Percentiles rank a stretch among this genome's conserved stretches.
Conservation (phyloP, 2,888 invertebrate species). For the Drosophila prostipennis region DNA sequence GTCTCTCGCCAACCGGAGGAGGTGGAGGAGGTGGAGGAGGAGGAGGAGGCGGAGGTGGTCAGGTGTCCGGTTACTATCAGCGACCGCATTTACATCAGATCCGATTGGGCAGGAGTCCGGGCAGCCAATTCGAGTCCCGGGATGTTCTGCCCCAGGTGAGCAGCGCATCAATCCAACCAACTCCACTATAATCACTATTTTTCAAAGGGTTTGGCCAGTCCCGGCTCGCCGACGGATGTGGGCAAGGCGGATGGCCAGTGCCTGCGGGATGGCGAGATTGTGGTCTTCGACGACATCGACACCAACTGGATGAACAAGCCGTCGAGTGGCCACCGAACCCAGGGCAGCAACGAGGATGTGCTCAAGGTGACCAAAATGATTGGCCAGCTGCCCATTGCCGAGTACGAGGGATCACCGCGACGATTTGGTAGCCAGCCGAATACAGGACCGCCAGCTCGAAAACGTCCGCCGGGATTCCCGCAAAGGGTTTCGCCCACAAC, state of each 20-base stretch:
- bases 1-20: slow-evolving; percentile 35
- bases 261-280: slow-evolving; percentile 92
- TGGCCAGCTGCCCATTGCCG: slow-evolving; percentile 90
- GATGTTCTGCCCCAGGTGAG: slow-evolving; percentile 69
- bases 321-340: slow-evolving; percentile 24
- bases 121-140: slow-evolving; percentile 73
- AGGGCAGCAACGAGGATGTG: slow-evolving; percentile 77
- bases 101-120: slow-evolving; percentile 83
- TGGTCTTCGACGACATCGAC: slow-evolving; percentile 89
- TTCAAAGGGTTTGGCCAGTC: slow-evolving; percentile 75
- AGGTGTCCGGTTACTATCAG: slow-evolving; percentile 53
- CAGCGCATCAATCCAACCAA: no score
- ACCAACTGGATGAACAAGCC: slow-evolving; percentile 83
- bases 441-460: slow-evolving; percentile 85
- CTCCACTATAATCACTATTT: background rate
- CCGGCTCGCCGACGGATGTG: slow-evolving; percentile 83
- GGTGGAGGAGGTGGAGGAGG: background rate
- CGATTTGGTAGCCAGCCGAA: slow-evolving; percentile 88
- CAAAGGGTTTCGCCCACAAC: slow-evolving; percentile 85
- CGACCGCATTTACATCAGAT: slow-evolving; percentile 80
- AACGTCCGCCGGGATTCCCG: slow-evolving; percentile 93
- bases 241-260: slow-evolving; percentile 81
- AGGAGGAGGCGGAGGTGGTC: background rate
- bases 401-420: slow-evolving; percentile 95
- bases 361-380: slow-evolving; percentile 84